Evolutionary conservation across 2,113 vertebrate species (phyloP).

Genomic region (Notechis scutatus): DNA sequence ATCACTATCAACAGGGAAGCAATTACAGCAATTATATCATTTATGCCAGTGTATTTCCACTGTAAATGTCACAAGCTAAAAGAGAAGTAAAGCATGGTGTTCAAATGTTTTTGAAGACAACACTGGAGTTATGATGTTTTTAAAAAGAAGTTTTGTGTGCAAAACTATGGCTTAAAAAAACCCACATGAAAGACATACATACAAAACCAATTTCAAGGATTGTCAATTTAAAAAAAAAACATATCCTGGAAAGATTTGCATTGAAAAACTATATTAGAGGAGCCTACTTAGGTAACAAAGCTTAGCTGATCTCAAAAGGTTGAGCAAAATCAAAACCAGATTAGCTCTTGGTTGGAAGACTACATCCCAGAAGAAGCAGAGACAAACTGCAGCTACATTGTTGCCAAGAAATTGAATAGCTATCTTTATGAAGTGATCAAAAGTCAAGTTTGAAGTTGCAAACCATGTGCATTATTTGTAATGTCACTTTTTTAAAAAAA

Average conservation of each 20-base stretch:
- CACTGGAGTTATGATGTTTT: accelerated
- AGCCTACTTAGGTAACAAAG: background rate
- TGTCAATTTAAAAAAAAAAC: background rate
- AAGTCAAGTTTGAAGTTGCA: background rate
- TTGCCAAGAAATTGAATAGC: background rate
- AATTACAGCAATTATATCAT: conserved; percentile 48
- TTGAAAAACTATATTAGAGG: background rate
- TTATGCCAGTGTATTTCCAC: background rate
- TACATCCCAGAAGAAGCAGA: background rate
- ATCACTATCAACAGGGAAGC: conserved; percentile 30
- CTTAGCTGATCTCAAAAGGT: background rate
- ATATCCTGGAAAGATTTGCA: background rate
- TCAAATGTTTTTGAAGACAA: conserved; percentile 11
- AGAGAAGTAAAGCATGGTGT: background rate
- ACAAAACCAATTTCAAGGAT: background rate
- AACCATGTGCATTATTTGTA: background rate
- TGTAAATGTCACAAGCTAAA: conserved; percentile 13
- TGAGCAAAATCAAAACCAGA: background rate
- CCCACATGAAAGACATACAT: background rate
- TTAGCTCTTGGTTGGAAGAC: background rate
- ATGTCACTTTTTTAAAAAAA: background rate
- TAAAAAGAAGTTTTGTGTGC: background rate
- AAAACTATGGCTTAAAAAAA: background rate
- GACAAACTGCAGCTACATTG: background rate
- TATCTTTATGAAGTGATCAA: background rate